phyloP scores from a whole-genome alignment of 2,113 vertebrate genomes.

The Accipiter cooperii region DNA sequence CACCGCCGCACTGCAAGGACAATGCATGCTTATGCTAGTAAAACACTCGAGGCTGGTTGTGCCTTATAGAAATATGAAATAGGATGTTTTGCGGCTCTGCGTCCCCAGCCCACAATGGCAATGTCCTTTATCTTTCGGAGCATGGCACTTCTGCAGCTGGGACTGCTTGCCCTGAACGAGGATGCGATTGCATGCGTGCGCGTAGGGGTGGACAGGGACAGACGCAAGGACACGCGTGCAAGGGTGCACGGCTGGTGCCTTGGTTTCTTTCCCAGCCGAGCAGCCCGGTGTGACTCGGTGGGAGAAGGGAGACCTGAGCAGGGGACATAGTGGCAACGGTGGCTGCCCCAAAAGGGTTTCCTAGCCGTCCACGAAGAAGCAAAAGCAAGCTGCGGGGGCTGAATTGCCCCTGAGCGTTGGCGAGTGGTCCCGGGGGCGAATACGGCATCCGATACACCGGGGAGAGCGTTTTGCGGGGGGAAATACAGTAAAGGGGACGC shows the following conservation, averaged over 20 bases:
- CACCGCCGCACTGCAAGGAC: rapidly evolving
- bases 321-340: background rate
- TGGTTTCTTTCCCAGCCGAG: background rate
- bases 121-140: background rate
- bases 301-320: background rate
- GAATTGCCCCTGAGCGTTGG: background rate
- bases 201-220: background rate
- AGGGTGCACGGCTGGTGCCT: rapidly evolving
- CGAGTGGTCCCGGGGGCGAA: background rate
- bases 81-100: rapidly evolving
- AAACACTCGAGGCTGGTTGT: rapidly evolving
- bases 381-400: background rate
- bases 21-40: rapidly evolving
- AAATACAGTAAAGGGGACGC: constrained; percentile 75
- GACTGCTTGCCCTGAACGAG: background rate
- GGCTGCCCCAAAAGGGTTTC: background rate
- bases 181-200: rapidly evolving
- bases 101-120: rapidly evolving
- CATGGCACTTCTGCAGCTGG: too few relatives aligned
- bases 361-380: background rate
- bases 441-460: background rate
- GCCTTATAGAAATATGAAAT: rapidly evolving
- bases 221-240: rapidly evolving
- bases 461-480: background rate
- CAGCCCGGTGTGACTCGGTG: rapidly evolving